Evolutionary conservation across 2,113 vertebrate species (phyloP), one percentile per base, ranked within the genome.

Genomic region (Tiliqua scincoides): DNA sequence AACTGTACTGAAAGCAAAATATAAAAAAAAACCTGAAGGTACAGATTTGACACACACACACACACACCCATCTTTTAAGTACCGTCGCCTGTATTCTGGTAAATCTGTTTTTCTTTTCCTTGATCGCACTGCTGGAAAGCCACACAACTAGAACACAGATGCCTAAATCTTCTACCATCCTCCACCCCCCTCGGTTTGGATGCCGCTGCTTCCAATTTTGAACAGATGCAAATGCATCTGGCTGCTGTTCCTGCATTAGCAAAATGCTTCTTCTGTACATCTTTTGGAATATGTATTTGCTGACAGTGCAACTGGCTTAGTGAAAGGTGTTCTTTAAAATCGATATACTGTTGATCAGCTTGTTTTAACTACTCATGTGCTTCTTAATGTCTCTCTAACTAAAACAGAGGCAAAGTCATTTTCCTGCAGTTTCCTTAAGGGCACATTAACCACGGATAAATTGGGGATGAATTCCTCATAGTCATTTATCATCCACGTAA

Each of bases 1-100:
- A 88, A 85, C 85, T 87, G 27, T 89, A 89, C 90, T 90, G 90
- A 91, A 94, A 93, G 89, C 40, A 14, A 90, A 57, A 80, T 83
- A 90, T 90, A 91, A 89, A 89, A 89, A 89, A 92, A 65, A 92
- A 91, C 89, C 88, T 82, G 40, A 83, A 91, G 80, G 72, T 89
- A 92, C 90, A 94, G 91, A 86, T 87, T 90, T n/a, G n/a, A n/a
- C n/a, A n/a, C n/a, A n/a, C n/a, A n/a, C n/a, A n/a, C n/a, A n/a
- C n/a, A n/a, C n/a, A 4, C 11, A 59, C 48, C 63, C 62, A 90
- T 86, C 84, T 93, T 93, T 93, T 78, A 82, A 84, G 17, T 48
- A 48, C 43, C 3, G 91, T 90, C 83, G 83, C 84, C 93, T 90
- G 86, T 73, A 84, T 61, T 40, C 15, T 35, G 21, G 79, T 93